Base-by-base conservation (phyloP, 2,113 vertebrate species). In the Regulus satrapa region DNA sequence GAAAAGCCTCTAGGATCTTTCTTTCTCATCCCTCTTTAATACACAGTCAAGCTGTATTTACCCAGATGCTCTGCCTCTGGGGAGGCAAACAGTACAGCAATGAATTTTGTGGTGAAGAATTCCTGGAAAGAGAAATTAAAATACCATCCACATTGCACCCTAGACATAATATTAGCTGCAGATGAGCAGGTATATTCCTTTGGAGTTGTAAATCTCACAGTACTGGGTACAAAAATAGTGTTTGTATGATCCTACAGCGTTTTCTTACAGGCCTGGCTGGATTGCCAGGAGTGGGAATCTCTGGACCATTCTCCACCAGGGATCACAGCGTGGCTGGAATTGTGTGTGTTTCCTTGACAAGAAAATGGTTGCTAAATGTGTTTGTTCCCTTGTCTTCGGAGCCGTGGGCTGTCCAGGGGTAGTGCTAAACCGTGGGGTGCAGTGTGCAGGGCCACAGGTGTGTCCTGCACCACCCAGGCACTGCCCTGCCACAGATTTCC, bases 341-440 rank as follows among this genome's bases (percentile, higher is more conserved):
- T 1, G 1, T 14, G 2, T 18, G 29, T 14, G 24, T 49, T 51
- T 45, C 14, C 21, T 6, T 9, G 29, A 41, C 13, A 52, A 29
- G 32, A 58, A 34, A 26, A 34, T 20, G 1, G 31, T 54, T 68
- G 17, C n/a, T 67, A 49, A 59, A 15, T 21, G n/a, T n/a, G n/a
- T n/a, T n/a, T 18, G 1, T 11, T 5, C 9, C 25, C 41, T 62
- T 58, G 5, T 19, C 9, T 49, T 26, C 62, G 43, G 52, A 14
- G 26, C 10, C n/a, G n/a, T n/a, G n/a, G n/a, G n/a, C 4, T 6
- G 0, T 3, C 24, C n/a, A 6, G 28, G 18, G 8, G 2, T 1
- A 14, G 32, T 18, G 9, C 12, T 5, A 25, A 43, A 25, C 48
- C 41, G 5, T 3, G 10, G 9, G 14, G 9, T 31, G 62, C 3